phyloP scores from a whole-genome alignment of 2,113 vertebrate species.

The Ameiurus melas region DNA sequence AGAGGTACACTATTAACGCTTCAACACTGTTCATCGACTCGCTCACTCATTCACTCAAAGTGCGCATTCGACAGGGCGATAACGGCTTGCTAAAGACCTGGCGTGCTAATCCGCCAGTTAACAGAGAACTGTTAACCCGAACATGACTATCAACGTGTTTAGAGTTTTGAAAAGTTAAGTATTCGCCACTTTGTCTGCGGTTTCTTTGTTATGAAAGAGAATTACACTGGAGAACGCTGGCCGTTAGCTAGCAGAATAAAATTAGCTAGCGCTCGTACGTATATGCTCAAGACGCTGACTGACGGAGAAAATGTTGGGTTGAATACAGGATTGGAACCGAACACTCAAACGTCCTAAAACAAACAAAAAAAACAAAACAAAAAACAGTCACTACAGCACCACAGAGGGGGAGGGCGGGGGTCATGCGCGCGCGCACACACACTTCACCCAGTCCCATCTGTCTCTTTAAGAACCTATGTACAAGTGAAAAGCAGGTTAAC shows the following conservation, averaged over 20 bases:
- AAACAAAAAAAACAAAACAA: slow-evolving; percentile 29
- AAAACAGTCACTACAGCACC: slow-evolving; percentile 50
- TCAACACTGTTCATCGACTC: neutral
- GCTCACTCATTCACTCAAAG: neutral
- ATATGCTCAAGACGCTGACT: neutral
- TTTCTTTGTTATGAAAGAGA: neutral
- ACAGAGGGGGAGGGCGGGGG: slow-evolving; percentile 6
- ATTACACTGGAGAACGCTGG: no score
- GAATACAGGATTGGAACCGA: neutral
- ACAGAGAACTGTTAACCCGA: neutral
- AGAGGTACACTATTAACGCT: slow-evolving; percentile 38
- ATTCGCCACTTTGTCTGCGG: neutral
- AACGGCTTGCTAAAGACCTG: neutral
- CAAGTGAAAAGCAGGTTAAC: slow-evolving; percentile 13
- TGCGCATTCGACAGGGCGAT: neutral
- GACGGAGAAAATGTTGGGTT: neutral
- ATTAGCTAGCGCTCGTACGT: neutral
- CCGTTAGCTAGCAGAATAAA: neutral
- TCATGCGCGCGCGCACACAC: neutral
- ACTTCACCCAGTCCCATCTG: slow-evolving; percentile 3
- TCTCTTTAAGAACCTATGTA: slow-evolving; percentile 44
- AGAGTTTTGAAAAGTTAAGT: neutral
- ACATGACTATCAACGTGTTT: neutral
- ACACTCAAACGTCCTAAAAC: slow-evolving; percentile 16
- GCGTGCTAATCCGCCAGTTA: neutral